Percentiles rank a stretch among this genome's conserved stretches.
These are phyloP conservation scores for Illadopsis cleaveri DNA, from an alignment of 2,113 vertebrate genomes.

Conservation along the genomic window DNA sequence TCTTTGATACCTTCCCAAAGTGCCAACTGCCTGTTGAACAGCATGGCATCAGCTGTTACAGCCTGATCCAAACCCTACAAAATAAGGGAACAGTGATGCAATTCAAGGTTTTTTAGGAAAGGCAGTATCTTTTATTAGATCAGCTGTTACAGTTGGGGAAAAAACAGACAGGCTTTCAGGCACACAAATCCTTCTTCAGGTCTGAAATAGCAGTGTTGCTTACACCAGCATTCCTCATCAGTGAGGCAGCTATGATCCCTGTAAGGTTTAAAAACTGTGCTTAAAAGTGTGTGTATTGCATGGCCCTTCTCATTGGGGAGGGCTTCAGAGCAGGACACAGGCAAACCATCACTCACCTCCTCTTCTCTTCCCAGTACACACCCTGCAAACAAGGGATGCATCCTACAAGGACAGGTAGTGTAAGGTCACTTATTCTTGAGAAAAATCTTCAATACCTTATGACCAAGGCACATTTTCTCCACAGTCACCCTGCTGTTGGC, in stretches of 20 bases:
- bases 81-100: not conserved
- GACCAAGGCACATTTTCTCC: not conserved
- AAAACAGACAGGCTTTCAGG: slow-evolving; percentile 3
- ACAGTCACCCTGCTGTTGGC: not conserved
- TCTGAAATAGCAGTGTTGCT: slow-evolving; percentile 45
- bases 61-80: not conserved
- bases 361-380: not conserved
- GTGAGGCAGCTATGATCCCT: not conserved
- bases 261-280: not conserved
- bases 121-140: slow-evolving; percentile 23
- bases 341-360: not conserved
- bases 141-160: not conserved
- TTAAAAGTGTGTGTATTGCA: not conserved
- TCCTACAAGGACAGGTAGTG: not conserved
- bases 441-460: not conserved
- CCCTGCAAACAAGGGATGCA: not conserved
- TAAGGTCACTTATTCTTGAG: not conserved
- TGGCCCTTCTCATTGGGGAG: not conserved
- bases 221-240: slow-evolving; percentile 1
- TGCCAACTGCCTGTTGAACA: not conserved
- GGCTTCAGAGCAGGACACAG: not conserved
- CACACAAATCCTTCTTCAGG: slow-evolving; percentile 29
- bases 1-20: not conserved
- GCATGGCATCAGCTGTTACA: not conserved
- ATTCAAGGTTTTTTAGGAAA: slow-evolving; percentile 22